phyloP scores from a whole-genome alignment of 2,888 invertebrate species.

The Orthosia gothica region DNA sequence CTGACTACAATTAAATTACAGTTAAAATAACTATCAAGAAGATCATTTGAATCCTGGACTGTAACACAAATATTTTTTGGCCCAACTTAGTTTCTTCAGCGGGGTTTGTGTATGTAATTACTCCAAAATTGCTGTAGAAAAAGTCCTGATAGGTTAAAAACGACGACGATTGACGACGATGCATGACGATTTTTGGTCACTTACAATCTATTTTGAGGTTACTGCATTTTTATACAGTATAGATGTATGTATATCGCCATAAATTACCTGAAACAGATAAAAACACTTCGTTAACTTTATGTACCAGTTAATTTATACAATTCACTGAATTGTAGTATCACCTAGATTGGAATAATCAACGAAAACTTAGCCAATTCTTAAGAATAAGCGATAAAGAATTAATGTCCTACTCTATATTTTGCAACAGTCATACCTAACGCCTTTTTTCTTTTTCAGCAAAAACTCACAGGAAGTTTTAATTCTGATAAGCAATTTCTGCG shows the following conservation, averaged over 20 bases:
- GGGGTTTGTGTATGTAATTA: background rate
- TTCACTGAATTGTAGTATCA: background rate
- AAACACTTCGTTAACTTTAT: background rate
- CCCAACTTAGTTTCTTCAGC: too few species aligned
- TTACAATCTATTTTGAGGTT: background rate
- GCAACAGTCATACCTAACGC: background rate
- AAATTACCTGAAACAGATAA: conserved; percentile 41
- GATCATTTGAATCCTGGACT: too few species aligned
- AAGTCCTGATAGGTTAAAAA: background rate
- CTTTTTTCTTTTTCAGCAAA: conserved; percentile 1
- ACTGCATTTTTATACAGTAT: background rate
- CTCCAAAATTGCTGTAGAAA: background rate
- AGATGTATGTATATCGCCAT: background rate
- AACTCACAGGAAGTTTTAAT: conserved; percentile 40
- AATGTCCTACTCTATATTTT: background rate
- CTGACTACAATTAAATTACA: too few species aligned
- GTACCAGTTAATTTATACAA: background rate
- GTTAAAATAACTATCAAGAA: background rate
- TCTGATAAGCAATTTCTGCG: conserved; percentile 38
- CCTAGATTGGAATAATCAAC: background rate
- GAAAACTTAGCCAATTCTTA: background rate
- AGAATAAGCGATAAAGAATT: background rate
- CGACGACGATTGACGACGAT: too few species aligned
- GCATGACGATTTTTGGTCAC: background rate
- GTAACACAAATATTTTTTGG: too few species aligned